Base-by-base conservation (phyloP, 1,140 invertebrate species). In the Papilio helenus region DNA sequence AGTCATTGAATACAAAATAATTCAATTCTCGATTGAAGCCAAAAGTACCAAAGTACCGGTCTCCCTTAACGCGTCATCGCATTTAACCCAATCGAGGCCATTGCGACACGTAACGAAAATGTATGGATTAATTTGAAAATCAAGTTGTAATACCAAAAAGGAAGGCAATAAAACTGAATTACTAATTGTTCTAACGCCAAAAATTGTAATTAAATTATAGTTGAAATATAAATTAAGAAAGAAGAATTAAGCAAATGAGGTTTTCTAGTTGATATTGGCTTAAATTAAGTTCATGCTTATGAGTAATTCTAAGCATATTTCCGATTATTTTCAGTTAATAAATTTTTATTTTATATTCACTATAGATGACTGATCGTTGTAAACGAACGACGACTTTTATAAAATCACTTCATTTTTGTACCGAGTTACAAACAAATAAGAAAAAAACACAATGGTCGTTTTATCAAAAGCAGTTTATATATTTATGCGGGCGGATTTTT, bases 1-100 rank as follows among this genome's bases (percentile, higher is more conserved):
- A 68, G 29, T 68, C 61, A 68, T 68, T 68, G 61, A 68, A 68
- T 68, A 68, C 61, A 68, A 68, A 68, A 68, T 68, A 68, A 68
- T 68, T 68, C 26, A 68, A 29, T 68, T 68, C 61, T 29, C 61
- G 26, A 68, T 68, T 68, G 61, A 68, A 68, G 61, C 26, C 61
- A 16, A 68, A 68, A 68, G 61, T 68, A 68, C 12, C 61, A 68
- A 68, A 68, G 26, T 68, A 68, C 26, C 61, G 14, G 23, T 29
- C 26, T 68, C 61, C 10, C 61, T 68, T 29, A 68, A 68, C 61
- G 61, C 61, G 26, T 68, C 61, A 34, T 68, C 26, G 61, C 55
- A 29, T 68, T 68, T 29, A 68, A 68, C 61, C 23, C 14, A 68
- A 16, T 29, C 61, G 12, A 68, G 61, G 23, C 12, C 26, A 16